These are phyloP conservation scores for Pituophis catenifer DNA, from an alignment of 2,113 vertebrate genomes.

Conservation along the genomic window DNA sequence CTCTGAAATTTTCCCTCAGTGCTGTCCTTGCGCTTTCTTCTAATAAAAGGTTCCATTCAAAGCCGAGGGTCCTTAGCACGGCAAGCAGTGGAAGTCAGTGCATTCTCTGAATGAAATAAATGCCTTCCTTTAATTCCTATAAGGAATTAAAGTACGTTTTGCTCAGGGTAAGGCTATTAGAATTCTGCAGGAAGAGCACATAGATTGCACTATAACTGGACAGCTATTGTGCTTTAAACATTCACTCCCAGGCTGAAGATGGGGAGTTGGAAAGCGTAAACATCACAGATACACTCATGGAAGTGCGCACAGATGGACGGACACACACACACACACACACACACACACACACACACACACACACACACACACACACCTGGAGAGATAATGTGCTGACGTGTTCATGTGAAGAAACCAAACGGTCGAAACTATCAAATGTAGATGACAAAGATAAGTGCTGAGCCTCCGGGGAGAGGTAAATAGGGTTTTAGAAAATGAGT, in stretches of 20 bases:
- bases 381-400: neutral
- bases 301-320: neutral
- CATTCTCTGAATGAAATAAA: slow-evolving; percentile 74
- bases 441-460: slow-evolving; percentile 59
- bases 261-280: slow-evolving; percentile 66
- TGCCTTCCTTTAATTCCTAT: slow-evolving; percentile 71
- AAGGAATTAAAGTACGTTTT: slow-evolving; percentile 66
- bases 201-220: slow-evolving; percentile 74
- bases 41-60: slow-evolving; percentile 77
- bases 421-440: slow-evolving; percentile 62
- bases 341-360: neutral
- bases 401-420: slow-evolving; percentile 74
- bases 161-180: slow-evolving; percentile 61
- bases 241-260: slow-evolving; percentile 61
- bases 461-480: slow-evolving; percentile 35
- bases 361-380: slow-evolving; percentile 67
- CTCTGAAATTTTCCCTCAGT: slow-evolving; percentile 60
- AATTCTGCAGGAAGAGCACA: slow-evolving; percentile 68
- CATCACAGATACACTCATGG: neutral
- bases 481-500: slow-evolving; percentile 33
- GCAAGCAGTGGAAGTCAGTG: slow-evolving; percentile 69
- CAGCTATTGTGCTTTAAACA: slow-evolving; percentile 67
- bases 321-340: slow-evolving; percentile 15
- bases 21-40: slow-evolving; percentile 68
- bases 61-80: slow-evolving; percentile 55